Evolutionary conservation across 1,140 invertebrate genomes (phyloP), one percentile per base, ranked within the genome.

Genomic region (Ericerus pela): DNA sequence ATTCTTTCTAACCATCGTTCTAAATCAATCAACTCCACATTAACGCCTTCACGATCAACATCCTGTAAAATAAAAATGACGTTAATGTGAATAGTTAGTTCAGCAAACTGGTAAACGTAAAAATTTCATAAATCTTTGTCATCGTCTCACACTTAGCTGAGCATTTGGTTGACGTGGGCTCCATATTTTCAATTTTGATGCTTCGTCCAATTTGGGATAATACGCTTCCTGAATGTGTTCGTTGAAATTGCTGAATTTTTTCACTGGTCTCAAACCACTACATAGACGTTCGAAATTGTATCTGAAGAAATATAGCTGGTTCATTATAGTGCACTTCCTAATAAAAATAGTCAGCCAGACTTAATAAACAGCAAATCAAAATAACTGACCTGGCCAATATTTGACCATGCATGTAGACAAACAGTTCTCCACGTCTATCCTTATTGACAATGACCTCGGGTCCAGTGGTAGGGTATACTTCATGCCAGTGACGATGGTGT

Each of bases 1-100:
- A 89, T 80, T 24, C 85, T 73, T 61, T 84, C 80, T 1, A 80
- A 71, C 82, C 84, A 89, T 38, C 76, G 73, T 61, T 83, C 79
- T 61, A 90, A 68, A 3, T 88, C 69, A 59, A 85, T 83, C 37
- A 76, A 69, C 51, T 70, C 69, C 31, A 85, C 72, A 62, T 79
- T 73, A 64, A 85, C 82, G 0, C 74, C 74, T 6, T 77, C 74
- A 16, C 83, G 72, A 58, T 79, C 76, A 2, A 85, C 62, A 64
- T 87, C 80, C 3, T 72, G 58, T 14, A 43, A 41, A 33, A 29
- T 16, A 52, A 28, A 59, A 11, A 31, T 8, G 2, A 52, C 10
- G 18, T 52, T 26, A 26, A 29, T 38, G 27, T 43, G 2, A 33
- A 14, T 18, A n/a, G 33, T 33, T 14, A 11, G 14, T 36, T 51